Conservation (phyloP, 2,797 vertebrate species). For the Lemur catta region DNA sequence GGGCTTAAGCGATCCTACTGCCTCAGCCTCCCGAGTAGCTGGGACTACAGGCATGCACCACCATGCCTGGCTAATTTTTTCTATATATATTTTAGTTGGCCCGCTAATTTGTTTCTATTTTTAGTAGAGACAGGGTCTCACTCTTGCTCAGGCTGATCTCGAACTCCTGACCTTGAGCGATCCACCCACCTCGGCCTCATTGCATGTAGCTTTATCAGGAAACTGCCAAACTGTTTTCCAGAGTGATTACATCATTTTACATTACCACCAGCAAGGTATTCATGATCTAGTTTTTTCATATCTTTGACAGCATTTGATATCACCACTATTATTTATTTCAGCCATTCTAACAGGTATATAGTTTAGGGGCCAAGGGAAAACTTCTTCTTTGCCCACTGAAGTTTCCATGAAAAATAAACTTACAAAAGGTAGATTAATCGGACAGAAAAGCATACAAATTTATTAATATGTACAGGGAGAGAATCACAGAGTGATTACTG, state of each 20-base stretch:
- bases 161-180: too few relatives aligned
- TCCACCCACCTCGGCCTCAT: too few relatives aligned
- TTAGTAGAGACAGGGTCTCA: too few relatives aligned
- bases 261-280: neutral
- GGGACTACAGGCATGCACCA: too few relatives aligned
- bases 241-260: neutral
- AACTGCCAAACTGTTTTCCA: neutral
- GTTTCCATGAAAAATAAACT: neutral
- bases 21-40: too few relatives aligned
- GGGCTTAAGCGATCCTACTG: too few relatives aligned
- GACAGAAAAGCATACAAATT: neutral
- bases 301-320: neutral
- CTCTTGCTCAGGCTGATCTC: too few relatives aligned
- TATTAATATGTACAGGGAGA: neutral
- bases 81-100: too few relatives aligned
- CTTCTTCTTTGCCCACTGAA: neutral
- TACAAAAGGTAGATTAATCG: neutral
- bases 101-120: too few relatives aligned
- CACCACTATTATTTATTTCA: neutral
- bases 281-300: neutral
- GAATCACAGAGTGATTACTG: neutral
- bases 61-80: too few relatives aligned
- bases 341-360: neutral
- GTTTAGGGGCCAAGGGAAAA: neutral
- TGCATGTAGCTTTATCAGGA: neutral